Percentiles rank a stretch among this genome's conserved stretches.
These are phyloP conservation scores for Clytia hemisphaerica DNA, from an alignment of 30 jellyfish, hydroid and myxozoan species.

Conservation along the genomic window DNA sequence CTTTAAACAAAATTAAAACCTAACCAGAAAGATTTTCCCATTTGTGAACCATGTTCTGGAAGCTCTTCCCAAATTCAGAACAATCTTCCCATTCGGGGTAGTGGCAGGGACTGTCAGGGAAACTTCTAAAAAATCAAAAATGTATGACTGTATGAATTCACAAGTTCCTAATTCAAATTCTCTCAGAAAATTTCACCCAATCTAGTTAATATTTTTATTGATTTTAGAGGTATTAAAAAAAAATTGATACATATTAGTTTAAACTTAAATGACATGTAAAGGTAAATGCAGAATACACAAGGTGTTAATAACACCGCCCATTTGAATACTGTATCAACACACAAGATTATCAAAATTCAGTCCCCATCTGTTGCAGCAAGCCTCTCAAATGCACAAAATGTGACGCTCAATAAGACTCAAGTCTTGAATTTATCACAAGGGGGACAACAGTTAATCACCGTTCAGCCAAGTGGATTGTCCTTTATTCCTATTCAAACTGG, in stretches of 20 bases:
- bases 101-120: too few species aligned
- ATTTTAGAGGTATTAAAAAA: background rate
- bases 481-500: background rate
- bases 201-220: background rate
- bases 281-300: background rate
- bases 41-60: too few species aligned
- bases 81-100: too few species aligned
- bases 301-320: background rate
- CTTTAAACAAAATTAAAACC: too few species aligned
- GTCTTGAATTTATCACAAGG: background rate
- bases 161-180: too few species aligned
- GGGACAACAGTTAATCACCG: background rate
- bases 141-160: too few species aligned
- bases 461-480: slow-evolving; percentile 1
- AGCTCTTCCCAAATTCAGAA: too few species aligned
- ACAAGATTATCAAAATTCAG: background rate
- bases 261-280: background rate
- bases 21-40: too few species aligned
- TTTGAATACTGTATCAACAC: slow-evolving; percentile 3
- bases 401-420: background rate
- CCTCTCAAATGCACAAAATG: too few species aligned
- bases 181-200: too few species aligned
- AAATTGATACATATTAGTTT: too few species aligned
- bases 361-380: background rate
- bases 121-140: too few species aligned